Percentiles rank a stretch among this genome's conserved stretches.
Evolutionary conservation across 2,888 invertebrate species (phyloP).

Genomic region (Apotomis turbidana): DNA sequence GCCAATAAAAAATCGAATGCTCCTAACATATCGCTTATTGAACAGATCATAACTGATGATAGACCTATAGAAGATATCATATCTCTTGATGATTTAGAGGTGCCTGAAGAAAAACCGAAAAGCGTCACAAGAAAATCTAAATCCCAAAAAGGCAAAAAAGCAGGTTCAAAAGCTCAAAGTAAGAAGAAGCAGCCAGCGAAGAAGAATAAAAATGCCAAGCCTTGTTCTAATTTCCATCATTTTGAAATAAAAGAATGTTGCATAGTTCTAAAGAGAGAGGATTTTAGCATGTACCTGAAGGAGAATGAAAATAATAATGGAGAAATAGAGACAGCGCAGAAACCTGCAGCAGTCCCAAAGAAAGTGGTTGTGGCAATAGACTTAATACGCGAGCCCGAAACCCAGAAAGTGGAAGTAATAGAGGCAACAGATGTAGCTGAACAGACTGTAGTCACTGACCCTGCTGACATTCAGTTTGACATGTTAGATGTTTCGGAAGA

Average conservation of each 20-base stretch:
- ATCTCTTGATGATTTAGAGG: slow-evolving; percentile 70
- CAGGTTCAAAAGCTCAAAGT: slow-evolving; percentile 41
- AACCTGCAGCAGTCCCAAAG: not conserved
- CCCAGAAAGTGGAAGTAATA: slow-evolving; percentile 34
- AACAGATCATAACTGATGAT: slow-evolving; percentile 75
- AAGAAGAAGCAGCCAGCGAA: slow-evolving; percentile 44
- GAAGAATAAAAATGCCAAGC: slow-evolving; percentile 48
- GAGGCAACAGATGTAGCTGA: slow-evolving; percentile 45
- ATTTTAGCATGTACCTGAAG: slow-evolving; percentile 57
- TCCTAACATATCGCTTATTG: slow-evolving; percentile 74
- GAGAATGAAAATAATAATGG: slow-evolving; percentile 8
- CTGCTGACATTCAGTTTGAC: slow-evolving; percentile 67
- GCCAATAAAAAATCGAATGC: slow-evolving; percentile 58
- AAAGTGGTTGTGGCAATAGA: not conserved
- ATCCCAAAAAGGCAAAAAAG: slow-evolving; percentile 45
- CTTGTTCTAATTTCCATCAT: slow-evolving; percentile 31
- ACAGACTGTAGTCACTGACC: slow-evolving; percentile 52
- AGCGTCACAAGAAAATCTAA: slow-evolving; percentile 48
- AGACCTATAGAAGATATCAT: slow-evolving; percentile 75
- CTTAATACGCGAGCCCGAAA: not conserved
- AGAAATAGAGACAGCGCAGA: not conserved
- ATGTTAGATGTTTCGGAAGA: slow-evolving; percentile 80
- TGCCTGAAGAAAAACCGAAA: slow-evolving; percentile 48
- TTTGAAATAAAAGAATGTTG: slow-evolving; percentile 64
- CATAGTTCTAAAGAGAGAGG: slow-evolving; percentile 60